phyloP scores from a whole-genome alignment of 2,113 vertebrate species.

The Barbus barbus region DNA sequence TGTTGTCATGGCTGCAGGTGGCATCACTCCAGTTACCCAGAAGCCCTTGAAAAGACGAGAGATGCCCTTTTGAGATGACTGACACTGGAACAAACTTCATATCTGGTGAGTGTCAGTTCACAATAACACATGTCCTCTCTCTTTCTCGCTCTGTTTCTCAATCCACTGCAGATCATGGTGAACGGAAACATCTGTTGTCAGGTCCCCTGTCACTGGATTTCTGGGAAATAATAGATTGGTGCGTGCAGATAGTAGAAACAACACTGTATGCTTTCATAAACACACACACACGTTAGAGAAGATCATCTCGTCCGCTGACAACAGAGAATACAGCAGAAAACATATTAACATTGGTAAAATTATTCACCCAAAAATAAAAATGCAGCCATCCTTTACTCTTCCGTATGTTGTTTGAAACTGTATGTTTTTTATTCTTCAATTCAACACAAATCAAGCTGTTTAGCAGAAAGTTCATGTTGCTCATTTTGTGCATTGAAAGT shows the following conservation, averaged over 20 bases:
- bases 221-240: not conserved
- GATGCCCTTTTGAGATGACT: constrained; percentile 68
- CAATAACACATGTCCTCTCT: not conserved
- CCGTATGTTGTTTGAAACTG: too few relatives aligned
- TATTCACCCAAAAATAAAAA: too few relatives aligned
- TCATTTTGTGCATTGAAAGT: too few relatives aligned
- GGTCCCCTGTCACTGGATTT: not conserved
- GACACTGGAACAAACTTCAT: constrained; percentile 72
- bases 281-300: not conserved
- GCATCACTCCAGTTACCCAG: constrained; percentile 34
- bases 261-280: not conserved
- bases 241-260: not conserved
- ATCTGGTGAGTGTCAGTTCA: constrained; percentile 67
- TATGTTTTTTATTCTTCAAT: too few relatives aligned
- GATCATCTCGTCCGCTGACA: not conserved
- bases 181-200: constrained; percentile 41
- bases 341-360: too few relatives aligned
- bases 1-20: constrained; percentile 40
- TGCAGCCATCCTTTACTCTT: too few relatives aligned
- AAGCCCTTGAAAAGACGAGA: constrained; percentile 33
- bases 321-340: not conserved
- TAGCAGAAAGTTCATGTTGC: too few relatives aligned
- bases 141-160: constrained; percentile 6
- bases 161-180: not conserved
- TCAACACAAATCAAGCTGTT: too few relatives aligned